phyloP scores from a whole-genome alignment of 1,140 invertebrate species.

The Heterodera carotae region DNA sequence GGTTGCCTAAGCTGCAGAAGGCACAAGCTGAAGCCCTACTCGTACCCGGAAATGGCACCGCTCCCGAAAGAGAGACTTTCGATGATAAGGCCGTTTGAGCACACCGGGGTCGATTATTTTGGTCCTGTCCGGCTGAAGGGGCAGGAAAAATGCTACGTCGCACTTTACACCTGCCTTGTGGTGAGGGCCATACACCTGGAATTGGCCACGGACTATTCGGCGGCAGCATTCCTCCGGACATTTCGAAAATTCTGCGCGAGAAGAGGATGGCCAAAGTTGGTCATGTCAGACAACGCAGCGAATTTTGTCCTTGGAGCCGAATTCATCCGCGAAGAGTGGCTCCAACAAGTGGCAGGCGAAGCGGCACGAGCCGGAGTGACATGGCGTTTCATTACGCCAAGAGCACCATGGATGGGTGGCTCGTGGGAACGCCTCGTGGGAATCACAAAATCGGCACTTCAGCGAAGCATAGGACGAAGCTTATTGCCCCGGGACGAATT shows the following conservation, averaged over 20 bases:
- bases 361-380: too few species aligned
- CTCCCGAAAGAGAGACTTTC: background rate
- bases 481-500: background rate
- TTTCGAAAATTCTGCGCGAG: background rate
- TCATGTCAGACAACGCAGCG: background rate
- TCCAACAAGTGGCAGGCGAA: too few species aligned
- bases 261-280: background rate
- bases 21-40: background rate
- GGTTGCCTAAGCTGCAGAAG: background rate
- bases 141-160: background rate
- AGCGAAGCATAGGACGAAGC: background rate
- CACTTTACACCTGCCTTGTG: background rate
- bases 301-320: background rate
- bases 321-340: too few species aligned
- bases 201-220: slow-evolving; percentile 6
- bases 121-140: background rate
- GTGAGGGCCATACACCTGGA: background rate
- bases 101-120: slow-evolving; percentile 6
- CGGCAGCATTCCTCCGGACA: background rate
- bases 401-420: background rate
- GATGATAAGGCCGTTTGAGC: background rate
- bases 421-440: background rate
- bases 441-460: background rate
- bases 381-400: background rate
- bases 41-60: background rate